Percentiles rank a stretch among this genome's conserved stretches.
These are phyloP conservation scores for Empidonax traillii DNA, from an alignment of 2,113 vertebrate genomes.

Conservation along the genomic window DNA sequence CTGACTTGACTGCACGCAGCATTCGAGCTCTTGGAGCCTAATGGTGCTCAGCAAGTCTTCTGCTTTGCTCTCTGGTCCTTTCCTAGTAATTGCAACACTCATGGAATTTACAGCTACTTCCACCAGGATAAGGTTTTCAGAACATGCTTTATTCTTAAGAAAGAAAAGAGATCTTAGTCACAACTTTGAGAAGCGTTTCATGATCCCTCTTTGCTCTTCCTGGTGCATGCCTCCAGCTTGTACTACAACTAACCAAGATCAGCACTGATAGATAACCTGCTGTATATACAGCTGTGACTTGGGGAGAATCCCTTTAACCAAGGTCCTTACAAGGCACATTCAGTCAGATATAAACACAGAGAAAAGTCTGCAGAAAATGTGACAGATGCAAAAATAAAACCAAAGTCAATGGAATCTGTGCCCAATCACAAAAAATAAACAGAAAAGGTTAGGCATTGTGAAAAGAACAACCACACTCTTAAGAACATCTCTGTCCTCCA, in stretches of 20 bases:
- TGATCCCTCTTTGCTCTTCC: neutral
- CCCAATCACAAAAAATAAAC: neutral
- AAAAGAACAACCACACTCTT: neutral
- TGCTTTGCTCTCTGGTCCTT: neutral
- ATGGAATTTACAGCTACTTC: neutral
- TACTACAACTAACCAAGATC: neutral
- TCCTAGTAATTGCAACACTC: neutral
- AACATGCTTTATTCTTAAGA: neutral
- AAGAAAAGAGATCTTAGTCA: neutral
- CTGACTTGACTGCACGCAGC: neutral
- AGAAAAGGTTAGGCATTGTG: neutral
- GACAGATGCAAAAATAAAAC: neutral
- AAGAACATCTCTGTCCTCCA: neutral
- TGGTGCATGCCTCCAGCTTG: neutral
- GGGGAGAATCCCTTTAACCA: neutral
- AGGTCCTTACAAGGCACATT: neutral
- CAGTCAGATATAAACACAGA: neutral
- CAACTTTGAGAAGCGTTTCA: neutral
- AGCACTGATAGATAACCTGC: neutral
- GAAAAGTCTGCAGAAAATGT: neutral
- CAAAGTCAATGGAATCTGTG: neutral
- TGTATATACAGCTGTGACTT: neutral
- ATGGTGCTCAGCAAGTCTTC: fast-evolving
- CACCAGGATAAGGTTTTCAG: neutral
- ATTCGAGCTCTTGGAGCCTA: neutral